phyloP scores from a whole-genome alignment of 2,888 invertebrate genomes.

The Noctua pronuba region DNA sequence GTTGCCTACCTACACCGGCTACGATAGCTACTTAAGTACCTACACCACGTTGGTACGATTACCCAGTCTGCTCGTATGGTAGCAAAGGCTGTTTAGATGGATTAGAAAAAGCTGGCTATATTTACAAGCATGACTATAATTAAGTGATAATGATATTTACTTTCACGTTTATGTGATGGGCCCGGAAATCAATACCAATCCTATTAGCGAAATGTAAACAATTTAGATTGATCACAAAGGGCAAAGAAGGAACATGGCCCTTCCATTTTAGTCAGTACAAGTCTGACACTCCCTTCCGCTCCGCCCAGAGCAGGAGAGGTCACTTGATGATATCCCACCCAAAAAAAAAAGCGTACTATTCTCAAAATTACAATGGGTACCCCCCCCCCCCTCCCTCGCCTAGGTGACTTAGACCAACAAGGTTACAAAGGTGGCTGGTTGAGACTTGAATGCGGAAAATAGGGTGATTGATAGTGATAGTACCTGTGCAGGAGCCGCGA shows the following conservation, averaged over 20 bases:
- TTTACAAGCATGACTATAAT: neutral
- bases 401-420: no score
- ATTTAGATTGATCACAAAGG: no score
- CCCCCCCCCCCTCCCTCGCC: no score
- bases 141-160: neutral
- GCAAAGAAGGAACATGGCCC: no score
- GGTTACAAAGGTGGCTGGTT: neutral
- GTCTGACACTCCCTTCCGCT: no score
- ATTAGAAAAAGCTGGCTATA: neutral
- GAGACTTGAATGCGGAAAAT: neutral
- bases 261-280: no score
- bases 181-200: neutral
- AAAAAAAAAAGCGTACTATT: no score
- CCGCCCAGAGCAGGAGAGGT: no score
- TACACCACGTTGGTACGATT: neutral
- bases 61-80: neutral
- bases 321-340: no score
- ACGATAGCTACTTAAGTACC: neutral
- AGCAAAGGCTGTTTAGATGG: neutral
- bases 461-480: neutral
- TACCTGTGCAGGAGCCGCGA: constrained; percentile 87
- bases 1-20: neutral
- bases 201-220: neutral
- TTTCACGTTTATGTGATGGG: neutral
- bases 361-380: no score